Conservation (phyloP, 1,140 invertebrate species). For the Lasioglossum baleicum region DNA sequence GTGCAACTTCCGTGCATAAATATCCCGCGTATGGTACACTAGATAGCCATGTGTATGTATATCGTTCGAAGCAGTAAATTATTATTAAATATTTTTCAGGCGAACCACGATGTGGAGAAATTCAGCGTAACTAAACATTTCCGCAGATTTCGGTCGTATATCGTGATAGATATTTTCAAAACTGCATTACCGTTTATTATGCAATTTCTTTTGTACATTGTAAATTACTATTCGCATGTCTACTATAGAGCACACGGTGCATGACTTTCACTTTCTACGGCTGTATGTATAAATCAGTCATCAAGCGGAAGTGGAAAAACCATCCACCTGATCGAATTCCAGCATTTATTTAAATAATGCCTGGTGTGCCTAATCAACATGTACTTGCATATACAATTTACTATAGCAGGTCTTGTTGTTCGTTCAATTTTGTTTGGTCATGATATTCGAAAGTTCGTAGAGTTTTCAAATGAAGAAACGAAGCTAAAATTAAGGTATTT, state of each 20-base stretch:
- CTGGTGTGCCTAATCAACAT: too few species aligned
- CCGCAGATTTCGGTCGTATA: not conserved
- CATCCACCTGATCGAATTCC: not conserved
- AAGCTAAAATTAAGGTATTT: too few species aligned
- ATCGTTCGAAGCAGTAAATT: too few species aligned
- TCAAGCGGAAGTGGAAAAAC: not conserved
- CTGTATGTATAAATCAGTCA: not conserved
- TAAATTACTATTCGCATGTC: not conserved
- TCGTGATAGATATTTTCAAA: not conserved
- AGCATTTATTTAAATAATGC: not conserved
- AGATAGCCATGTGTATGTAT: too few species aligned
- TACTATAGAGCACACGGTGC: not conserved
- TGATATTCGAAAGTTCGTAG: too few species aligned
- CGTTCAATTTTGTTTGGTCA: too few species aligned
- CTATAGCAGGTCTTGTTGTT: too few species aligned
- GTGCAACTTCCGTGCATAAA: too few species aligned
- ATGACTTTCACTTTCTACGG: slow-evolving; percentile 1
- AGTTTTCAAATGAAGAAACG: too few species aligned
- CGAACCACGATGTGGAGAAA: not conserved
- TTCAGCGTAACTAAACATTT: not conserved
- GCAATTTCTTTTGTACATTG: slow-evolving; percentile 1
- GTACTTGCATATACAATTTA: too few species aligned
- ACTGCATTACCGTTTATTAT: not conserved
- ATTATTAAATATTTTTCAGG: not conserved
- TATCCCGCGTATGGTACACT: too few species aligned